phyloP scores from a whole-genome alignment of 2,888 invertebrate species.

The Omphaloscelis lunosa region DNA sequence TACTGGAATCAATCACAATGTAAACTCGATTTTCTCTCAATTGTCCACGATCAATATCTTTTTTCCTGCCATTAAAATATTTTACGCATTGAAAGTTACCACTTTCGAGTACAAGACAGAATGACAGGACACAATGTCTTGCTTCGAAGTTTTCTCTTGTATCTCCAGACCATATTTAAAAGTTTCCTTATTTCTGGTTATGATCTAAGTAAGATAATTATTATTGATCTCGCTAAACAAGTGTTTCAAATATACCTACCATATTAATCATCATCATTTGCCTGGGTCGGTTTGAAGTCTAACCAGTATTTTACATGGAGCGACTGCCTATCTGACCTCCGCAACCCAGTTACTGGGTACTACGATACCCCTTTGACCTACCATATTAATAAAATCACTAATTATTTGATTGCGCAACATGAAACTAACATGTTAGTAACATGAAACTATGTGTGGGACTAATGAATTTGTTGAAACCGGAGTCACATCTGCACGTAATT shows the following conservation, averaged over 20 bases:
- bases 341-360: no score
- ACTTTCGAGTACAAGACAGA: no score
- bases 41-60: background rate
- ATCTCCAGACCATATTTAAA: background rate
- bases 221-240: background rate
- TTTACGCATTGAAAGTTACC: background rate
- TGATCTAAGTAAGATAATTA: background rate
- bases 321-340: no score
- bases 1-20: background rate
- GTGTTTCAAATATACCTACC: background rate
- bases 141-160: background rate
- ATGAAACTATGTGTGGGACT: constrained; percentile 32
- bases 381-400: background rate
- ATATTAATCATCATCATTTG: no score
- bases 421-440: constrained; percentile 20
- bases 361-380: no score
- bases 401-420: background rate
- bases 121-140: no score
- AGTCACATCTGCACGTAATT: constrained; percentile 53
- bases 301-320: no score
- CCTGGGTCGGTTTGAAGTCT: no score
- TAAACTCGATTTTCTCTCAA: background rate
- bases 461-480: constrained; percentile 46
- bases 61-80: background rate
- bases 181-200: background rate